Evolutionary conservation across 2,113 vertebrate species (phyloP).

Genomic region (Plestiodon gilberti): DNA sequence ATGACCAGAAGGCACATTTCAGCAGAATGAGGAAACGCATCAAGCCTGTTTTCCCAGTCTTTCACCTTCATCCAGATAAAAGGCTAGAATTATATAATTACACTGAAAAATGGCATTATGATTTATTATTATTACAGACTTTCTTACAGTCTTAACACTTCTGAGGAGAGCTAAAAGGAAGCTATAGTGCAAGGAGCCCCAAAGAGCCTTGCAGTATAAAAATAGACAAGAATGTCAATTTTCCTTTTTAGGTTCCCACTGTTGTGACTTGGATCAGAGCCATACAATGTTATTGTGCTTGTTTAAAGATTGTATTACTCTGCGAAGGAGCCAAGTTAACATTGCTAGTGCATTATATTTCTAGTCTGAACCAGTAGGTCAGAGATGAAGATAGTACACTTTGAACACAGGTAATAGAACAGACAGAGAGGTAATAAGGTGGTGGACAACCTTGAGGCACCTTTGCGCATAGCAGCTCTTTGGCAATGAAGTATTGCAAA

Average conservation of each 20-base stretch:
- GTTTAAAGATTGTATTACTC: neutral
- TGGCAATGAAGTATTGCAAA: neutral
- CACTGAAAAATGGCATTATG: conserved; percentile 49
- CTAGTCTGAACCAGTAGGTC: conserved; percentile 3
- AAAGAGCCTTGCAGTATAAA: conserved; percentile 30
- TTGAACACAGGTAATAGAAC: neutral
- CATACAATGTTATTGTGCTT: conserved; percentile 31
- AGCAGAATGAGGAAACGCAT: conserved; percentile 28
- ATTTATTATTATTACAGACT: conserved; percentile 52
- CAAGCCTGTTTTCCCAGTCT: conserved; percentile 12
- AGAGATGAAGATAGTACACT: neutral
- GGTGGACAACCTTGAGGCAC: neutral
- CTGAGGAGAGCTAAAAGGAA: conserved; percentile 48
- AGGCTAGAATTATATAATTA: conserved; percentile 53
- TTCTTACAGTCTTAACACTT: conserved; percentile 39
- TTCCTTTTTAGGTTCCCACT: conserved; percentile 18
- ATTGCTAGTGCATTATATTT: neutral
- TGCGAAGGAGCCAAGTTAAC: conserved; percentile 2
- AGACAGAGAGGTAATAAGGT: neutral
- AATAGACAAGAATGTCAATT: conserved; percentile 49
- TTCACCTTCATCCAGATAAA: conserved; percentile 61
- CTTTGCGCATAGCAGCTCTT: neutral
- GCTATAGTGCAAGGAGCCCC: neutral
- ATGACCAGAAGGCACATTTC: conserved; percentile 44
- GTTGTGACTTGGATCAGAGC: conserved; percentile 28